Evolutionary conservation across 2,113 vertebrate genomes (phyloP).

Genomic region (Catagonus wagneri): DNA sequence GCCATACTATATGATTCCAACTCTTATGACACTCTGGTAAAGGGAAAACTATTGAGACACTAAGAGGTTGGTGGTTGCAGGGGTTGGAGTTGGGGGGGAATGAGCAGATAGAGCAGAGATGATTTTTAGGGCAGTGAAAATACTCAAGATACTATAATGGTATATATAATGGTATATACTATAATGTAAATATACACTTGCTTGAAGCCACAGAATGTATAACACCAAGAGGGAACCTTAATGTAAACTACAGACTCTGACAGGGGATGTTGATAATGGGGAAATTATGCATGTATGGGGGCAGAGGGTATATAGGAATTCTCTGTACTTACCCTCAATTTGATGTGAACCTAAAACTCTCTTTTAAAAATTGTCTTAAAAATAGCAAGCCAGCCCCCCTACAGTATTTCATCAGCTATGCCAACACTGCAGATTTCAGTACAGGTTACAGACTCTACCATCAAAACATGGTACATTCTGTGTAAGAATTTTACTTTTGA

Average conservation of each 20-base stretch:
- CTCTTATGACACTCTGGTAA: neutral
- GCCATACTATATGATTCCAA: neutral
- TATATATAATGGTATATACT: too few species aligned
- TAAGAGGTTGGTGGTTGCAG: neutral
- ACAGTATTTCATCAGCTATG: neutral
- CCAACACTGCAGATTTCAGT: neutral
- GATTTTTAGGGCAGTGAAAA: neutral
- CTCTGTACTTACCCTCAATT: neutral
- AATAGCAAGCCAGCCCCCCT: neutral
- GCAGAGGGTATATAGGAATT: too few species aligned
- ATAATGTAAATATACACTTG: neutral
- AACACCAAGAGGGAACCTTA: too few species aligned
- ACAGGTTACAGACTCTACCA: neutral
- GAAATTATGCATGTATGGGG: too few species aligned
- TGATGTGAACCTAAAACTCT: neutral
- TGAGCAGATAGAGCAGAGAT: neutral
- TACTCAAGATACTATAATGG: neutral
- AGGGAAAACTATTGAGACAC: neutral
- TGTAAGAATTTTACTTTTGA: neutral
- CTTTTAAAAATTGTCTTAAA: neutral
- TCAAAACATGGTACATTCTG: neutral
- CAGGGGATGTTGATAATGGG: too few species aligned
- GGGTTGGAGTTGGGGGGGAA: neutral
- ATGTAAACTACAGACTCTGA: too few species aligned
- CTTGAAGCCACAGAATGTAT: neutral